A percentile compares a stretch with the other conserved stretches of the same genome.
These are phyloP conservation scores for Peribatodes rhomboidaria DNA, from an alignment of 2,888 invertebrate species.

Conservation along the genomic window DNA sequence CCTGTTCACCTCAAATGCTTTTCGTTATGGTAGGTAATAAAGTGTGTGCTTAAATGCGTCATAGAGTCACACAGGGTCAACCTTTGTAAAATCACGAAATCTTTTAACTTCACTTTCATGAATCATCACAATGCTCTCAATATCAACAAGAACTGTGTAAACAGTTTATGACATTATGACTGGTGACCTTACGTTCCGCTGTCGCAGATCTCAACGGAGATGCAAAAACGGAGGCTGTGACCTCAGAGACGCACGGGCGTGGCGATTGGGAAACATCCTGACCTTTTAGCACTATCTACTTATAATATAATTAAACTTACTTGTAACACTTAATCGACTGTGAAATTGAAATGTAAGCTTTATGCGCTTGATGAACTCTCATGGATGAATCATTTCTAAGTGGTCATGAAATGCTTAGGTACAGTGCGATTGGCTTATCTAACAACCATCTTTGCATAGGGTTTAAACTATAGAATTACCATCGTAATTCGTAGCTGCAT, in stretches of 20 bases:
- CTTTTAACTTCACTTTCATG: background rate
- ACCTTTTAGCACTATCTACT: constrained; percentile 42
- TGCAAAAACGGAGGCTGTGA: constrained; percentile 46
- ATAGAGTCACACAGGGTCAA: background rate
- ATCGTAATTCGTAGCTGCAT: too few species aligned
- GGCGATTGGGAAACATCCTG: constrained; percentile 47
- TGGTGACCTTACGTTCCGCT: constrained; percentile 51
- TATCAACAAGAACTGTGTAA: constrained; percentile 3
- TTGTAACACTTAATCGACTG: constrained; percentile 9
- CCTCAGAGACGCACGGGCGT: constrained; percentile 35
- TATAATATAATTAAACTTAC: background rate
- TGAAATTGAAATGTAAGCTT: constrained; percentile 3
- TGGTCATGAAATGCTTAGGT: too few species aligned
- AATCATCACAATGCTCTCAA: constrained; percentile 17
- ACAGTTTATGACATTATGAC: constrained; percentile 12
- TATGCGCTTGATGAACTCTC: too few species aligned
- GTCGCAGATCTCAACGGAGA: constrained; percentile 25
- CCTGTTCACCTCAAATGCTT: too few species aligned
- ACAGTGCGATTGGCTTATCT: too few species aligned
- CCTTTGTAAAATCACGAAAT: background rate
- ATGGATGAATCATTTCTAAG: too few species aligned
- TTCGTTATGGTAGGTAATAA: too few species aligned
- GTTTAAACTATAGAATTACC: too few species aligned
- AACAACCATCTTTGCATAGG: too few species aligned
- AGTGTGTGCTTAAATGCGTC: background rate